Evolutionary conservation across 2,113 vertebrate species (phyloP).

Genomic region (Cromileptes altivelis): DNA sequence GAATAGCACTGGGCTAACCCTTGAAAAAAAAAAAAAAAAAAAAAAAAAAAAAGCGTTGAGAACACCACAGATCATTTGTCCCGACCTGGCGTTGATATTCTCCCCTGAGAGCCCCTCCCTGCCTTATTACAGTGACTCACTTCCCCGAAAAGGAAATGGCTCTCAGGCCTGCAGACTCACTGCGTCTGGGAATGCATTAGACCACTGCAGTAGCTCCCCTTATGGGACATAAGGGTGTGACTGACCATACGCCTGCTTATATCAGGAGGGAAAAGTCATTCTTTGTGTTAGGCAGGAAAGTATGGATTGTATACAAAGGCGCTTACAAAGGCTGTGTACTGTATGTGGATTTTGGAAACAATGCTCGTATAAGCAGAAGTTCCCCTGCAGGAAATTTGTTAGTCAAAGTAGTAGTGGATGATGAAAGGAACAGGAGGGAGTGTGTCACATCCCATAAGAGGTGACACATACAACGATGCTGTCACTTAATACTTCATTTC

Average conservation of each 20-base stretch:
- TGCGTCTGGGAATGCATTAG: conserved; percentile 76
- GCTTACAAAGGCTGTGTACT: not conserved
- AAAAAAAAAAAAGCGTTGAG: conserved; percentile 36
- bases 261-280: conserved; percentile 32
- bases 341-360: conserved; percentile 11
- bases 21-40: conserved; percentile 33
- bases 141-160: conserved; percentile 80
- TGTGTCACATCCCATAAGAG: not conserved
- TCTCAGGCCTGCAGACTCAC: conserved; percentile 73
- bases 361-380: not conserved
- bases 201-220: conserved; percentile 64
- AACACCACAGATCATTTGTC: conserved; percentile 59
- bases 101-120: conserved; percentile 76
- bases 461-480: not conserved
- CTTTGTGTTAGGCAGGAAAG: conserved; percentile 46
- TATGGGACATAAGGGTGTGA: conserved; percentile 72
- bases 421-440: conserved; percentile 12
- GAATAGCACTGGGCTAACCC: conserved; percentile 36
- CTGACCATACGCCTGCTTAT: conserved; percentile 58
- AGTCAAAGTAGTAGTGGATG: conserved; percentile 53
- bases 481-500: not conserved
- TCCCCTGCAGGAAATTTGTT: conserved; percentile 53
- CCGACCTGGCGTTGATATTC: conserved; percentile 64
- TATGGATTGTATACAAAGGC: conserved; percentile 14
- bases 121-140: conserved; percentile 82